These are phyloP conservation scores for Callopanchax toddi DNA, from an alignment of 2,113 vertebrate species.

Conservation along the genomic window DNA sequence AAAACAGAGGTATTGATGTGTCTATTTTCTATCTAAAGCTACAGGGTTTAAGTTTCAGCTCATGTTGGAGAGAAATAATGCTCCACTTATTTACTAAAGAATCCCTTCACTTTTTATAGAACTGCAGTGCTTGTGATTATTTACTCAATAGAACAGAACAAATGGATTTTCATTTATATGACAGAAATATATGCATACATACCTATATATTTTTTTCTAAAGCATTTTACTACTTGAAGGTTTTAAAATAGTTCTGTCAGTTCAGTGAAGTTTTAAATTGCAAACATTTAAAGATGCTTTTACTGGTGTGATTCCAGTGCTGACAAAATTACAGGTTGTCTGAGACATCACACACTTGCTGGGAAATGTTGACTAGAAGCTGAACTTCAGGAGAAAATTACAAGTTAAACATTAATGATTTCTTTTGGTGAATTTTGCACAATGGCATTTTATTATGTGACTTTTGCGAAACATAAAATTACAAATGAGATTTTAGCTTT, in stretches of 20 bases:
- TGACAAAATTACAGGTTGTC: not conserved
- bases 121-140: not conserved
- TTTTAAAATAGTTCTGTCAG: not conserved
- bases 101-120: not conserved
- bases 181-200: not conserved
- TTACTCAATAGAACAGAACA: not conserved
- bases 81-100: not conserved
- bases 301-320: not conserved
- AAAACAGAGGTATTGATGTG: conserved; percentile 62
- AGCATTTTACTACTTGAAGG: not conserved
- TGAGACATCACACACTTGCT: not conserved
- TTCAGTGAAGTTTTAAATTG: not conserved
- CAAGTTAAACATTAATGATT: not conserved
- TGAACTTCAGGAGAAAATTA: not conserved
- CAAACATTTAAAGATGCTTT: not conserved
- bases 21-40: conserved; percentile 3
- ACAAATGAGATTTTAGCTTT: not conserved
- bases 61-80: not conserved
- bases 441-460: not conserved
- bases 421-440: not conserved
- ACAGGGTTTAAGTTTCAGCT: conserved; percentile 3
- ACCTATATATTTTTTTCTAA: not conserved
- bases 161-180: not conserved
- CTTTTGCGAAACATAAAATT: not conserved
- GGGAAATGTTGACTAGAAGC: not conserved